A percentile compares a stretch with the other conserved stretches of the same genome.
Conservation (phyloP, 2,113 vertebrate genomes). For the Myotis brandtii region DNA sequence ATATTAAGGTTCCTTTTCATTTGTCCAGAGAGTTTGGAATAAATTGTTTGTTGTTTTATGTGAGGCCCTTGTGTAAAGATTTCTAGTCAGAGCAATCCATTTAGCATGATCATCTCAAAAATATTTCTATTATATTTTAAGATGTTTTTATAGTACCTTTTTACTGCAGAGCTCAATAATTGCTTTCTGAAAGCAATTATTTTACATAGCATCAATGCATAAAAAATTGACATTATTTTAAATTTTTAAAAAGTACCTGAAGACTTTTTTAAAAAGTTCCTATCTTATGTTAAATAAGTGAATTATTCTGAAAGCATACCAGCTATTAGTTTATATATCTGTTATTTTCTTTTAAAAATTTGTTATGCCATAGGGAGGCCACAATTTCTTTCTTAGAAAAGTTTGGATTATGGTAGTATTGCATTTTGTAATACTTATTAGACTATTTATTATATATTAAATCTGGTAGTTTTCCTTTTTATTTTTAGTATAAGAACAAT, state of each 20-base stretch:
- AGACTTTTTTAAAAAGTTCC: neutral
- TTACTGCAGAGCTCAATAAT: neutral
- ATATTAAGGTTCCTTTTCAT: neutral
- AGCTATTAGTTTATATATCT: neutral
- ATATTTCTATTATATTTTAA: conserved; percentile 17
- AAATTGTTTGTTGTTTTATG: neutral
- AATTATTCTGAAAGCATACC: neutral
- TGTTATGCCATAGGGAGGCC: neutral
- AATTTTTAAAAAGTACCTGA: neutral
- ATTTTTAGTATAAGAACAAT: neutral
- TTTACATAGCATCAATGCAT: conserved; percentile 1
- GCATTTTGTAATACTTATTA: neutral
- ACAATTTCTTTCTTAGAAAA: neutral
- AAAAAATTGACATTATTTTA: neutral
- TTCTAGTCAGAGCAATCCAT: neutral
- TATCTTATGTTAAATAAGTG: neutral
- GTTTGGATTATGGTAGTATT: neutral
- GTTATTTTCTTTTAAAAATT: neutral
- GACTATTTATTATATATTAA: neutral
- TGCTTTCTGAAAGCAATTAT: neutral
- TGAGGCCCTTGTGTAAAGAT: neutral
- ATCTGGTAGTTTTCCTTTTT: neutral
- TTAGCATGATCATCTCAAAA: neutral
- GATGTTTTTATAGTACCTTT: neutral
- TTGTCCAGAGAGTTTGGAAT: neutral